These are phyloP conservation scores for Rhagonycha fulva DNA, from an alignment of 2,888 invertebrate genomes.

Conservation along the genomic window DNA sequence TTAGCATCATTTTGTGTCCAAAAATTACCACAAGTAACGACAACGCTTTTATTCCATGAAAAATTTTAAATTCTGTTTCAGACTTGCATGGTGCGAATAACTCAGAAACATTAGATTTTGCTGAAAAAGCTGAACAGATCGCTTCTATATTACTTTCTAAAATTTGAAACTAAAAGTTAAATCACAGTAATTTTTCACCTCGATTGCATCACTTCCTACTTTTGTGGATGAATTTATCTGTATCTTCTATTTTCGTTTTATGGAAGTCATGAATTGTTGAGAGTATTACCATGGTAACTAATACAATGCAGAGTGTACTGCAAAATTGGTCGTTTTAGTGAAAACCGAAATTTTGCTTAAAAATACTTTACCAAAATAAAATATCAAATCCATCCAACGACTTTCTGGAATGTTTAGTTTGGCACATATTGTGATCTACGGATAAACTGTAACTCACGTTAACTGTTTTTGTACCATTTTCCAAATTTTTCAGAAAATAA, in stretches of 20 bases:
- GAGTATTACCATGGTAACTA: neutral
- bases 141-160: neutral
- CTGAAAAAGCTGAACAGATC: neutral
- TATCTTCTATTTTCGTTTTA: neutral
- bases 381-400: neutral
- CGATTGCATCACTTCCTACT: neutral
- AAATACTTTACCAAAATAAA: neutral
- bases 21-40: neutral
- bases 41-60: neutral
- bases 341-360: neutral
- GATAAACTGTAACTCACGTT: neutral
- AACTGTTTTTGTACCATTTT: neutral
- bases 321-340: neutral
- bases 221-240: neutral
- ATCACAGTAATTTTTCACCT: neutral
- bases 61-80: neutral
- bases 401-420: neutral
- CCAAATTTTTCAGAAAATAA: neutral
- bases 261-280: neutral
- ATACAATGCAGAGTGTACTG: neutral
- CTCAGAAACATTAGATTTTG: neutral
- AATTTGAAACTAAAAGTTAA: neutral
- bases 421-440: neutral
- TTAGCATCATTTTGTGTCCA: neutral
- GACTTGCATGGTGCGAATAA: neutral